These are phyloP conservation scores for Belonocnema kinseyi DNA, from an alignment of 1,140 invertebrate genomes.

Conservation along the genomic window DNA sequence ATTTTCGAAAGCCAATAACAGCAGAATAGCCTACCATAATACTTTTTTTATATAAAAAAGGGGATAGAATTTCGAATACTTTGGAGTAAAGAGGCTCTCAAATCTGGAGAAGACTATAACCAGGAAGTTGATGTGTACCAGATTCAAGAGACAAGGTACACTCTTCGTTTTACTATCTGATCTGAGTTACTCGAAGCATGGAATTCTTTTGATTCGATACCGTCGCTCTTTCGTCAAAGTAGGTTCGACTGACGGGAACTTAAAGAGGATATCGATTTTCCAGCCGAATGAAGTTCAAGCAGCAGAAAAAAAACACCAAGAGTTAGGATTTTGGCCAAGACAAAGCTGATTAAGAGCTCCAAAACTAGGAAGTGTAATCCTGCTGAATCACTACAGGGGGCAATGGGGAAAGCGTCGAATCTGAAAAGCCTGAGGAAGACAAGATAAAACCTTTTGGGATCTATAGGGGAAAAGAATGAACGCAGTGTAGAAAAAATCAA, in stretches of 20 bases:
- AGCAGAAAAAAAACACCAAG: background rate
- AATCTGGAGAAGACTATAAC: background rate
- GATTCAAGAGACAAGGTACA: conserved; percentile 23
- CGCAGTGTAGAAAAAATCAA: background rate
- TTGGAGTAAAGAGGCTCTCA: background rate
- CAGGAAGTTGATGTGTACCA: conserved; percentile 12
- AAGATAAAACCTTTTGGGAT: conserved; percentile 1
- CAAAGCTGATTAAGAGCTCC: conserved; percentile 23
- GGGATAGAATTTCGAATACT: background rate
- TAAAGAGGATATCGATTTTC: conserved; percentile 24
- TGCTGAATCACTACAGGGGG: background rate
- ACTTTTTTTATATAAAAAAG: background rate
- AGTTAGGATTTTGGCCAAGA: background rate
- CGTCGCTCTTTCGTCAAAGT: conserved; percentile 9
- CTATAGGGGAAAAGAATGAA: background rate
- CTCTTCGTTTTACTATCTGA: conserved; percentile 18
- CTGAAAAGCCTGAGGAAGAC: conserved; percentile 19
- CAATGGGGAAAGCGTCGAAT: background rate
- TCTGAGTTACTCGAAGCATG: conserved; percentile 25
- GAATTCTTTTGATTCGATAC: conserved; percentile 26
- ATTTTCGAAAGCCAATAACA: background rate
- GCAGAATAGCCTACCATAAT: background rate
- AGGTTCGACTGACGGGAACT: conserved; percentile 14
- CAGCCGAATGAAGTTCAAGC: background rate
- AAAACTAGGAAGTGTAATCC: conserved; percentile 12